phyloP scores from a whole-genome alignment of 2,113 vertebrate species.

The Atlantisia rogersi region DNA sequence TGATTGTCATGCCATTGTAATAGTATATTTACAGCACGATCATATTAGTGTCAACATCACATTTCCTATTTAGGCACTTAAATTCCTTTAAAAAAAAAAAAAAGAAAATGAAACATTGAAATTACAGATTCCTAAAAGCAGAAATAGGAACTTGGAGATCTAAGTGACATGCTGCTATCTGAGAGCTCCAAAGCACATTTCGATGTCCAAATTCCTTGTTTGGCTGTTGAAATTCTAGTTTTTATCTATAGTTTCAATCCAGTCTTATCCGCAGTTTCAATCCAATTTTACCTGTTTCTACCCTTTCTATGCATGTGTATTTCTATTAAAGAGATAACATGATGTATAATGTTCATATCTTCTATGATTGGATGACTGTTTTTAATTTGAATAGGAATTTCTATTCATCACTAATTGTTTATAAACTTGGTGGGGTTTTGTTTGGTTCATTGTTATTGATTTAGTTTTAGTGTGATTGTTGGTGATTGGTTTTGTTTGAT shows the following conservation, averaged over 20 bases:
- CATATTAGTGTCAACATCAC: not conserved
- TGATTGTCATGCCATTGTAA: not conserved
- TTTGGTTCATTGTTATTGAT: not conserved
- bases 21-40: not conserved
- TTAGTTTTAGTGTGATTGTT: too few relatives aligned
- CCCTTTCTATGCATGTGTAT: not conserved
- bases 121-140: not conserved
- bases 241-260: not conserved
- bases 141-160: not conserved
- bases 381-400: not conserved
- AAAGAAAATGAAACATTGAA: not conserved
- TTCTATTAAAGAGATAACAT: not conserved
- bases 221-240: not conserved
- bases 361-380: not conserved
- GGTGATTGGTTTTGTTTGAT: too few relatives aligned
- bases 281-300: not conserved
- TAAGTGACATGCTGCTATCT: not conserved
- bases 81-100: not conserved
- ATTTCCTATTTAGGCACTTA: not conserved
- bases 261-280: not conserved
- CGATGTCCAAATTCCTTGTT: not conserved
- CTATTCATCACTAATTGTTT: not conserved
- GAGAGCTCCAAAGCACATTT: not conserved
- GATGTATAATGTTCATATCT: not conserved
- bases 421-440: not conserved